Conservation (phyloP, 2,888 invertebrate species). For the Hemaris fuciformis region DNA sequence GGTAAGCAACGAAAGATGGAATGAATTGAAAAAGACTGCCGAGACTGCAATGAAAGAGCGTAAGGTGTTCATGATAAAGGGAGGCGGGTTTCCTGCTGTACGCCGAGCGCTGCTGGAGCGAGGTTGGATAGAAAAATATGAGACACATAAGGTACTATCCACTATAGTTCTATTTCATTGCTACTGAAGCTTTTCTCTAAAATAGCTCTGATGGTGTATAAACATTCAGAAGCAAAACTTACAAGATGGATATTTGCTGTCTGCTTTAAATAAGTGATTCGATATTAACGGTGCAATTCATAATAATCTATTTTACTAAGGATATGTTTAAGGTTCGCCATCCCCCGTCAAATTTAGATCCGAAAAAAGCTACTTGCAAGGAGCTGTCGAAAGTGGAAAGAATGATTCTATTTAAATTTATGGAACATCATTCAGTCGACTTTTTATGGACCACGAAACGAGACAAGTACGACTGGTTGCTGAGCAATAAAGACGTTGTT, state of each 20-base stretch:
- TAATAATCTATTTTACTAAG: background rate
- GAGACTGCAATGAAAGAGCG: constrained; percentile 84
- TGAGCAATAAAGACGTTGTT: constrained; percentile 76
- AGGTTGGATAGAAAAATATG: constrained; percentile 88
- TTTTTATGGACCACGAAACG: constrained; percentile 95
- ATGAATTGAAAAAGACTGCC: constrained; percentile 83
- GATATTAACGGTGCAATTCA: background rate
- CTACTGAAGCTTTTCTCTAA: background rate
- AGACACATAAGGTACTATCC: constrained; percentile 66
- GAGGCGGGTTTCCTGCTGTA: constrained; percentile 87
- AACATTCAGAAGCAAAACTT: too few relatives aligned
- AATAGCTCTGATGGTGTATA: background rate
- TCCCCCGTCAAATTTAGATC: constrained; percentile 61
- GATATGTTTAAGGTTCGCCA: constrained; percentile 56
- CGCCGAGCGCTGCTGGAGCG: constrained; percentile 85
- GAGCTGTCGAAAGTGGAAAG: constrained; percentile 85
- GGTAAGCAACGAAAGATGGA: constrained; percentile 85
- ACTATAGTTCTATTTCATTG: background rate
- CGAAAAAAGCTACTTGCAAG: constrained; percentile 65
- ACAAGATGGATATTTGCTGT: too few relatives aligned
- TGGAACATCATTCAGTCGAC: constrained; percentile 90
- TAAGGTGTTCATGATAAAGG: constrained; percentile 86
- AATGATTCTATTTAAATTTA: constrained; percentile 87
- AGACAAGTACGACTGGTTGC: constrained; percentile 89
- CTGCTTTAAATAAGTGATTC: background rate